phyloP scores from a whole-genome alignment of 92 coral and sea anemone genomes.

The Umimayanthus chanpuru region DNA sequence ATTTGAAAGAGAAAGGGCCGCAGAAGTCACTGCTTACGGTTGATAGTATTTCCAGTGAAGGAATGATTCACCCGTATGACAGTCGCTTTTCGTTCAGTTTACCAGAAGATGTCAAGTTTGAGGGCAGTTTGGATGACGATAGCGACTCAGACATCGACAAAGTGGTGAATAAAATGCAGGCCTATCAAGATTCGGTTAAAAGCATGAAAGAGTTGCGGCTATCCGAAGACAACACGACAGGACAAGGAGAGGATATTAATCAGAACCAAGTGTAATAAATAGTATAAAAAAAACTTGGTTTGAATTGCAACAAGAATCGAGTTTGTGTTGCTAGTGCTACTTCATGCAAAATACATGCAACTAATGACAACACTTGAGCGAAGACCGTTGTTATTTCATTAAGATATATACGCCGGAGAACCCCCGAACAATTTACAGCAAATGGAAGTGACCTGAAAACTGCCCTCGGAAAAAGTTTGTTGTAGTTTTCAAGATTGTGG shows the following conservation, averaged over 20 bases:
- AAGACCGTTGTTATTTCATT: too few relatives aligned
- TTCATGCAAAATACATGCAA: too few relatives aligned
- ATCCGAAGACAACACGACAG: conserved; percentile 12
- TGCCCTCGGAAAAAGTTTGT: too few relatives aligned
- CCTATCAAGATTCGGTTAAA: conserved; percentile 40
- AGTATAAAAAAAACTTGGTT: not conserved
- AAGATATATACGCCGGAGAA: too few relatives aligned
- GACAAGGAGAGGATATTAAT: not conserved
- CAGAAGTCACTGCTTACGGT: conserved; percentile 43
- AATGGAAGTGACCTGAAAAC: too few relatives aligned
- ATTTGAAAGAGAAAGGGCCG: conserved; percentile 31
- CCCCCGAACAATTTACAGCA: too few relatives aligned
- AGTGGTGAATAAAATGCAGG: conserved; percentile 67
- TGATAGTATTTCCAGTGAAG: conserved; percentile 36
- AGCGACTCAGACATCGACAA: conserved; percentile 85
- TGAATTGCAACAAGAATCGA: not conserved
- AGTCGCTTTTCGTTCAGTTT: conserved; percentile 80
- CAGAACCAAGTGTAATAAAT: conserved; percentile 5
- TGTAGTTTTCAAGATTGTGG: too few relatives aligned
- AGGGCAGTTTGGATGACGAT: conserved; percentile 80
- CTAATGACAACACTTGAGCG: too few relatives aligned
- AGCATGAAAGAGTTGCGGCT: conserved; percentile 29
- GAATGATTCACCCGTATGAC: conserved; percentile 53
- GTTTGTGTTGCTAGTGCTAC: not conserved
- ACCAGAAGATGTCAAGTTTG: conserved; percentile 83